A percentile compares a stretch with the other conserved stretches of the same genome.
These are phyloP conservation scores for Eupithecia subfuscata DNA, from an alignment of 2,888 invertebrate species.

Conservation along the genomic window DNA sequence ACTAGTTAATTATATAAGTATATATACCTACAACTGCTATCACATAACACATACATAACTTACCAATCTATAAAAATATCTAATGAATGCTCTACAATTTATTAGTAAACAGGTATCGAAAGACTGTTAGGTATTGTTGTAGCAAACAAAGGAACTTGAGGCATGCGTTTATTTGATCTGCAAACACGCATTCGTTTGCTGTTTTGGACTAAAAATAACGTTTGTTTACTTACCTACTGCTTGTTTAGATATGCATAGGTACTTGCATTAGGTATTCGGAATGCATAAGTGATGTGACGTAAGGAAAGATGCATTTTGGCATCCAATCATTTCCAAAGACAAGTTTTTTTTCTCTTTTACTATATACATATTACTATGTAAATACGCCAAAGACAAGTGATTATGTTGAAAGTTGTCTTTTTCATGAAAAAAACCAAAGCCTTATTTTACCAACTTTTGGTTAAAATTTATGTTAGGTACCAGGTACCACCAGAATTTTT, in stretches of 20 bases:
- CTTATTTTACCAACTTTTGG: not conserved
- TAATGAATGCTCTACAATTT: not conserved
- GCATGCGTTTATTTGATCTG: slow-evolving; percentile 44
- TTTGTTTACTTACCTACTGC: not conserved
- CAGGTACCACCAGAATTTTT: not conserved
- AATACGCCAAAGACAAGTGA: not conserved
- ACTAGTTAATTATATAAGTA: too few species aligned
- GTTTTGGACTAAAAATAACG: slow-evolving; percentile 2
- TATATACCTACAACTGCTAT: too few species aligned
- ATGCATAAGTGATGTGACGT: not conserved
- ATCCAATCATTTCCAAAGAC: not conserved
- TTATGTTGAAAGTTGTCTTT: not conserved
- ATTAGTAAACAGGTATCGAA: not conserved
- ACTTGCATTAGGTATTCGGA: not conserved
- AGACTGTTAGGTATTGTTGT: slow-evolving; percentile 8
- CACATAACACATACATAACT: not conserved
- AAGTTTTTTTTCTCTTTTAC: too few species aligned
- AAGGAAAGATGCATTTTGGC: not conserved
- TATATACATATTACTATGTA: too few species aligned
- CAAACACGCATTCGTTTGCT: slow-evolving; percentile 37
- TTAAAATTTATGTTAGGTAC: not conserved
- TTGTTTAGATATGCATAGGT: not conserved
- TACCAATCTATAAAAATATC: not conserved
- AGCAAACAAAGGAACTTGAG: slow-evolving; percentile 35
- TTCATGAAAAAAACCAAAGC: not conserved